These are phyloP conservation scores for Monoplex corrugatus DNA, from an alignment of 2,888 invertebrate species.

Conservation along the genomic window DNA sequence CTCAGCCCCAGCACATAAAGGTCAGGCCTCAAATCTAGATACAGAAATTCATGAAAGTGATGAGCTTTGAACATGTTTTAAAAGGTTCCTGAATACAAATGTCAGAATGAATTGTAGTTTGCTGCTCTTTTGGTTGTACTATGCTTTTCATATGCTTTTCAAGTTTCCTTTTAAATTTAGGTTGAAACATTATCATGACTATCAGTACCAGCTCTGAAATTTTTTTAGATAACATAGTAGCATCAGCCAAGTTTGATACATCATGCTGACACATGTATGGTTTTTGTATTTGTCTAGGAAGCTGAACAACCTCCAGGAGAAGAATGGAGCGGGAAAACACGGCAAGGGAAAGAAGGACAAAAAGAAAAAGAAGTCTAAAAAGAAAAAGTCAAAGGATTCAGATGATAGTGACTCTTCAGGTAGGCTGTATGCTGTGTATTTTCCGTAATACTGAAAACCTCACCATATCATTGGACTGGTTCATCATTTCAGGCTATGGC, in stretches of 20 bases:
- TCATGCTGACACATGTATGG: not conserved
- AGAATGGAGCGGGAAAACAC: constrained; percentile 34
- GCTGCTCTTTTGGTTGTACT: not conserved
- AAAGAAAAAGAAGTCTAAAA: constrained; percentile 55
- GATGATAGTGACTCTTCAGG: constrained; percentile 56
- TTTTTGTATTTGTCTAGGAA: constrained; percentile 60
- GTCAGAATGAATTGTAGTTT: not conserved
- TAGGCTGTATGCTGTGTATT: not conserved
- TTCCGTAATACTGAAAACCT: not conserved
- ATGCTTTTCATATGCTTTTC: not conserved
- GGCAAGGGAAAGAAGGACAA: constrained; percentile 45
- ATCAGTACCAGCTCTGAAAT: not conserved
- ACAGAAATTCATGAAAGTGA: no score
- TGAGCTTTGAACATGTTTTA: no score
- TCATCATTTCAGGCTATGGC: not conserved
- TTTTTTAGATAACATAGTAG: not conserved
- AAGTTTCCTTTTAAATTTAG: not conserved
- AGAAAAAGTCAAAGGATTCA: constrained; percentile 42
- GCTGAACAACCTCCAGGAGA: constrained; percentile 66
- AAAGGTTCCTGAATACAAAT: no score
- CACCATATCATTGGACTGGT: not conserved
- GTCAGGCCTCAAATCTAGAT: no score
- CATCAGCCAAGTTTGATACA: not conserved
- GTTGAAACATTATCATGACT: no score
- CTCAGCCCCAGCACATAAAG: no score